Percentiles rank a stretch among this genome's conserved stretches.
Evolutionary conservation across 2,797 vertebrate genomes (phyloP).

Genomic region (Leucoraja ocellata): DNA sequence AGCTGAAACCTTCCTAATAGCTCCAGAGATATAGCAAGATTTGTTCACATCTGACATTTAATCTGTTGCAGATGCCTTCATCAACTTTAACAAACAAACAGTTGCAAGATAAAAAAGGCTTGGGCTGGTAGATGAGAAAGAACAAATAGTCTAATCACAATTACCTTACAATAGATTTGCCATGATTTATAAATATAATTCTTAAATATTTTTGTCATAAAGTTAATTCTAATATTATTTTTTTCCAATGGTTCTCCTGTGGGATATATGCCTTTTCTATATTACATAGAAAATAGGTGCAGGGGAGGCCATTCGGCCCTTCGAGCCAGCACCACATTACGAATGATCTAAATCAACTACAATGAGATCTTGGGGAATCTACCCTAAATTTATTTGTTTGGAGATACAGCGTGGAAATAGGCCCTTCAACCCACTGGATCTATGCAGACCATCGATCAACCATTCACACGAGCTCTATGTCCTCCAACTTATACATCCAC

Average conservation of each 20-base stretch:
- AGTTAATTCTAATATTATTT: background rate
- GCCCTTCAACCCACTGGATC: too few species aligned
- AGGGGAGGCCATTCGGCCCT: too few species aligned
- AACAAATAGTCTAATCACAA: background rate
- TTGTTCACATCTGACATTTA: conserved; percentile 31
- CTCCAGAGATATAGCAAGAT: background rate
- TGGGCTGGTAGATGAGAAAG: too few species aligned
- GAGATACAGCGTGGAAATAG: too few species aligned
- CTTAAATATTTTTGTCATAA: background rate
- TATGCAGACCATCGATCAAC: too few species aligned
- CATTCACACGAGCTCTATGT: too few species aligned
- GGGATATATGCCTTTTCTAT: background rate
- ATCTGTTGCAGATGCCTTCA: conserved; percentile 35
- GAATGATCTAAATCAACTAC: background rate
- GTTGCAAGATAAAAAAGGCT: background rate
- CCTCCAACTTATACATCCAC: too few species aligned
- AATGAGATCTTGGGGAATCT: background rate
- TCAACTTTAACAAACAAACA: conserved; percentile 1
- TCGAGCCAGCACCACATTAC: too few species aligned
- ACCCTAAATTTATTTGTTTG: background rate
- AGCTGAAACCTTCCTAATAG: conserved; percentile 33
- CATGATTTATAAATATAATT: background rate
- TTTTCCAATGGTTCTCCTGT: background rate
- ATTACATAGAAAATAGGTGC: background rate
- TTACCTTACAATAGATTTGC: background rate